phyloP scores from a whole-genome alignment of 2,113 vertebrate genomes.

The Columbina picui region DNA sequence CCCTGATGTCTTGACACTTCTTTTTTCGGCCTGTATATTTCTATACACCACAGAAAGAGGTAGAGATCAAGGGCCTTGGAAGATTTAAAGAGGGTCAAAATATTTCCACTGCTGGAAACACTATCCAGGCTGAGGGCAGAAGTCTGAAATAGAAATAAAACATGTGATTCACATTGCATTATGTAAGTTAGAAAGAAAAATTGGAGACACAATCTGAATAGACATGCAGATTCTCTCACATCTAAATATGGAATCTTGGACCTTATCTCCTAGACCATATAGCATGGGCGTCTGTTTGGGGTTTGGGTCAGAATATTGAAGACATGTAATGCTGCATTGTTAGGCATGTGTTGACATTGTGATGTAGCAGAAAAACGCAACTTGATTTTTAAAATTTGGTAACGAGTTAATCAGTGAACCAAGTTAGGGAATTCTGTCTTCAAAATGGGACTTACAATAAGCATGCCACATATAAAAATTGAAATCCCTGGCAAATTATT shows the following conservation, averaged over 20 bases:
- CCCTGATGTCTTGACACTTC: not conserved
- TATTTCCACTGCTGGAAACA: not conserved
- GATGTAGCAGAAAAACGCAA: not conserved
- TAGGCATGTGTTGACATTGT: not conserved
- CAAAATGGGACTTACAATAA: not conserved
- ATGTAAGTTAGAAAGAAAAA: not conserved
- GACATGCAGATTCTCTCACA: not conserved
- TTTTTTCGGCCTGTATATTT: not conserved
- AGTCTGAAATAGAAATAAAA: not conserved
- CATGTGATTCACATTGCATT: not conserved
- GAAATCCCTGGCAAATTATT: not conserved
- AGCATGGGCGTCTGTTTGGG: not conserved
- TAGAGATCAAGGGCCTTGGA: not conserved
- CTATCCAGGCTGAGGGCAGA: not conserved
- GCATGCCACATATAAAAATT: accelerated
- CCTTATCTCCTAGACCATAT: not conserved
- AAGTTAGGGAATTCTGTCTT: not conserved
- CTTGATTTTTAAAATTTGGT: not conserved
- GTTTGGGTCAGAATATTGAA: not conserved
- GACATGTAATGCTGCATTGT: not conserved
- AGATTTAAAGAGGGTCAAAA: not conserved
- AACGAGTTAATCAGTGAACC: not conserved
- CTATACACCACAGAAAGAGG: not conserved
- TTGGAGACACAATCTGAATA: not conserved
- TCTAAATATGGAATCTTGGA: not conserved